Percentiles rank a stretch among this genome's conserved stretches.
These are phyloP conservation scores for Oreocharis arfaki DNA, from an alignment of 2,113 vertebrate genomes.

Conservation along the genomic window DNA sequence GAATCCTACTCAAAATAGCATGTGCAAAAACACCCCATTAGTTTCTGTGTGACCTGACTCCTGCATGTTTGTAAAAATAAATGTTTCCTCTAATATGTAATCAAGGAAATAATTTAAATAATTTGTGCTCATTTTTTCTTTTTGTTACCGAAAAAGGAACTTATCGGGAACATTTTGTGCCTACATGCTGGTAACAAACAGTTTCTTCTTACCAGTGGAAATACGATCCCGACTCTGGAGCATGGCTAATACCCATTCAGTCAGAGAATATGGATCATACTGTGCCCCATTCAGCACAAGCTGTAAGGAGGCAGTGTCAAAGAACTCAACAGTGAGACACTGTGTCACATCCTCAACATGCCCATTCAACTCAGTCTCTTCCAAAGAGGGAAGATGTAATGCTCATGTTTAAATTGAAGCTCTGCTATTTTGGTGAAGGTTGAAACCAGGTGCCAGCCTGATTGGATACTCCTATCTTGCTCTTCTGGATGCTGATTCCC, in stretches of 20 bases:
- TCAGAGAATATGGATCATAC: not conserved
- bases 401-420: not conserved
- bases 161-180: constrained; percentile 28
- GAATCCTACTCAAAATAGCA: not conserved
- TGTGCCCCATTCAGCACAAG: constrained; percentile 19
- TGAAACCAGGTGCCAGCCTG: not conserved
- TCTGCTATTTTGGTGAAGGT: constrained; percentile 5
- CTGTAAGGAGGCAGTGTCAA: constrained; percentile 26
- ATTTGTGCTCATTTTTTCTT: not conserved
- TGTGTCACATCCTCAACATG: constrained; percentile 43
- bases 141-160: not conserved
- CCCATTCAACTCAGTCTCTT: not conserved
- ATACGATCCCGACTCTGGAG: not conserved
- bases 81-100: constrained; percentile 20
- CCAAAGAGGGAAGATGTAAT: not conserved
- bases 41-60: not conserved
- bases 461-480: not conserved
- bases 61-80: constrained; percentile 7
- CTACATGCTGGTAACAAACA: not conserved
- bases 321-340: constrained; percentile 17
- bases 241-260: not conserved
- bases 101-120: constrained; percentile 53
- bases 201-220: constrained; percentile 35
- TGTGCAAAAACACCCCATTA: not conserved
- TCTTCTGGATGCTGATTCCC: not conserved